Conservation (phyloP, 2,113 vertebrate genomes). For the Ageneiosus marmoratus region DNA sequence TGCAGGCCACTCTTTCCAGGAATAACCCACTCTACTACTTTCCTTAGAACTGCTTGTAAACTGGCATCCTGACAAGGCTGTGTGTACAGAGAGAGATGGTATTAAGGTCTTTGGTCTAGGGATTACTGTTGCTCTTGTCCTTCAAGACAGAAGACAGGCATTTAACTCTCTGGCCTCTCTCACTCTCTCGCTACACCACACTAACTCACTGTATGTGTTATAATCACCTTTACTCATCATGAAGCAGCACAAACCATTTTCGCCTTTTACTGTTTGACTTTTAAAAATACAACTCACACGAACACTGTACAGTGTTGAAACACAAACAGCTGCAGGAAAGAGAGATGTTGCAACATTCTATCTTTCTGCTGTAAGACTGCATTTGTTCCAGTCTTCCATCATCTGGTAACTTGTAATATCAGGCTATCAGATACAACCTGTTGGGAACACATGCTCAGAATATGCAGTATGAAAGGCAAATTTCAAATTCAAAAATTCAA, state of each 20-base stretch:
- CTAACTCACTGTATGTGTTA: neutral
- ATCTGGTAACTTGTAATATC: slow-evolving; percentile 6
- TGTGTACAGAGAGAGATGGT: slow-evolving; percentile 22
- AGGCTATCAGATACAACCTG: neutral
- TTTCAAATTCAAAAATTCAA: neutral
- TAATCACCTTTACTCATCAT: neutral
- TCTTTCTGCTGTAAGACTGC: neutral
- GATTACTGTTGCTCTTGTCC: slow-evolving; percentile 44
- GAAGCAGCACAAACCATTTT: neutral
- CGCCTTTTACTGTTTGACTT: neutral
- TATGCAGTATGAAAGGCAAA: neutral
- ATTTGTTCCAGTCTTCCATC: slow-evolving; percentile 1
- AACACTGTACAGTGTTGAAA: neutral
- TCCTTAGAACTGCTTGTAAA: slow-evolving; percentile 11
- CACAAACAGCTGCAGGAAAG: neutral
- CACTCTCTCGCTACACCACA: neutral
- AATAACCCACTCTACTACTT: neutral
- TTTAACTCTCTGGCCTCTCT: slow-evolving; percentile 7
- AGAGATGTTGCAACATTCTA: neutral
- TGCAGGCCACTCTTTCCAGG: neutral
- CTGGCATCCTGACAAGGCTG: slow-evolving; percentile 33
- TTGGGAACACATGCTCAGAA: slow-evolving; percentile 7
- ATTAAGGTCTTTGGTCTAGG: slow-evolving; percentile 45
- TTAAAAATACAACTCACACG: neutral
- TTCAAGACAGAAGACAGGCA: slow-evolving; percentile 40